A percentile compares a stretch with the other conserved stretches of the same genome.
Conservation (phyloP, 2,888 invertebrate species). For the Lepidochrysops patricia region DNA sequence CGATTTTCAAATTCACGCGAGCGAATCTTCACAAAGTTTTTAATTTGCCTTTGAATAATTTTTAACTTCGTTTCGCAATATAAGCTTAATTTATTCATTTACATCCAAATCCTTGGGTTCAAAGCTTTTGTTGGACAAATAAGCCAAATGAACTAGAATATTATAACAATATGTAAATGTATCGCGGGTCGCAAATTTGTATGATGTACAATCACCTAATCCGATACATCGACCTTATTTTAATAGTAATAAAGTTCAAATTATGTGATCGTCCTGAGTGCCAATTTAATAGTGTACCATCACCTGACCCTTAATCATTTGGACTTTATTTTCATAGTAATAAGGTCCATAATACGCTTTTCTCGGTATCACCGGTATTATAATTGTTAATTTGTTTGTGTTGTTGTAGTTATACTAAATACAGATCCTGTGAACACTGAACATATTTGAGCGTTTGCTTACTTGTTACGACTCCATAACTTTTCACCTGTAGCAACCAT, state of each 20-base stretch:
- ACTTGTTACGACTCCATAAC: too few species aligned
- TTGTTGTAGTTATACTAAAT: neutral
- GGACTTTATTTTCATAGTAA: neutral
- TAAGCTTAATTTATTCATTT: too few species aligned
- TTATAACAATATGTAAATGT: neutral
- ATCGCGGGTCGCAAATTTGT: neutral
- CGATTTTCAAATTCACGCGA: too few species aligned
- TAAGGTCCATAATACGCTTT: neutral
- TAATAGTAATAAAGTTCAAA: neutral
- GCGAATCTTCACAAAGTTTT: too few species aligned
- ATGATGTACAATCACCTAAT: neutral
- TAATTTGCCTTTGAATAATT: too few species aligned
- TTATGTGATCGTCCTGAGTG: too few species aligned
- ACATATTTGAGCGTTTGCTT: neutral
- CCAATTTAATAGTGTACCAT: too few species aligned
- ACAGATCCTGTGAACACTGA: neutral
- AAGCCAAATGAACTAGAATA: neutral
- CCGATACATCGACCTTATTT: neutral
- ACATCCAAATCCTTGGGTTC: neutral
- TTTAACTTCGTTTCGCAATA: too few species aligned
- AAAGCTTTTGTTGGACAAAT: neutral
- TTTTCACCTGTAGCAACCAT: too few species aligned
- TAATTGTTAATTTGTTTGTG: neutral
- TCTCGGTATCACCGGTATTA: neutral
- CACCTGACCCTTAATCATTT: too few species aligned